These are phyloP conservation scores for Eupithecia insigniata DNA, from an alignment of 2,888 invertebrate genomes.

Conservation along the genomic window DNA sequence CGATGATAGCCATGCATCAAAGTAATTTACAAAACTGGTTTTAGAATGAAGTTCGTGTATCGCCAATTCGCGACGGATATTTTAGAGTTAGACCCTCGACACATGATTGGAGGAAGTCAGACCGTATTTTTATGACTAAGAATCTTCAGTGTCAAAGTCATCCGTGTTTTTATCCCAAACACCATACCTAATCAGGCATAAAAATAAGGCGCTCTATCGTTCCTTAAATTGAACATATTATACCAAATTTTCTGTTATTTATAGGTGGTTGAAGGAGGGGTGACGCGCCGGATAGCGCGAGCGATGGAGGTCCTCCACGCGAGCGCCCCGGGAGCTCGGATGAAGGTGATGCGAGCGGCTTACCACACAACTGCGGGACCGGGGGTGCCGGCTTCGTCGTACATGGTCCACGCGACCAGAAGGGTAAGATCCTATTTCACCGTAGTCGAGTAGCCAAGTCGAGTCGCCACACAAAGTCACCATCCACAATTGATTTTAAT, in stretches of 20 bases:
- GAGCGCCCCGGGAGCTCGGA: conserved; percentile 86
- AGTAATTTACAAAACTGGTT: conserved; percentile 2
- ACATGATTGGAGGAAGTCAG: background rate
- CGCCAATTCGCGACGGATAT: conserved; percentile 5
- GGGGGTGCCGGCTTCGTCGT: conserved; percentile 73
- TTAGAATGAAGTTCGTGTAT: conserved; percentile 13
- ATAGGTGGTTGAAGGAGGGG: conserved; percentile 78
- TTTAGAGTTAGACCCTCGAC: conserved; percentile 1
- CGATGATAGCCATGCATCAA: conserved; percentile 11
- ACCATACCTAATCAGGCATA: background rate
- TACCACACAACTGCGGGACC: conserved; percentile 76
- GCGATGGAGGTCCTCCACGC: conserved; percentile 89
- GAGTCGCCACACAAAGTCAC: background rate
- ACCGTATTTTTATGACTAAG: background rate
- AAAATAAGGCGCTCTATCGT: background rate
- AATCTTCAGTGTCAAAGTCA: background rate
- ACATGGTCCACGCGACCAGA: conserved; percentile 76
- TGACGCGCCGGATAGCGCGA: conserved; percentile 80
- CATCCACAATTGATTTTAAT: background rate
- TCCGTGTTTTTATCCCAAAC: background rate
- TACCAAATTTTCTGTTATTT: conserved; percentile 31
- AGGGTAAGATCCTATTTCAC: conserved; percentile 56
- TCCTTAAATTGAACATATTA: background rate
- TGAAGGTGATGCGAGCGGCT: conserved; percentile 89
- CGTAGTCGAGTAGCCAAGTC: background rate